Conservation (phyloP, 2,888 invertebrate species). For the Trachelus troglodyta region DNA sequence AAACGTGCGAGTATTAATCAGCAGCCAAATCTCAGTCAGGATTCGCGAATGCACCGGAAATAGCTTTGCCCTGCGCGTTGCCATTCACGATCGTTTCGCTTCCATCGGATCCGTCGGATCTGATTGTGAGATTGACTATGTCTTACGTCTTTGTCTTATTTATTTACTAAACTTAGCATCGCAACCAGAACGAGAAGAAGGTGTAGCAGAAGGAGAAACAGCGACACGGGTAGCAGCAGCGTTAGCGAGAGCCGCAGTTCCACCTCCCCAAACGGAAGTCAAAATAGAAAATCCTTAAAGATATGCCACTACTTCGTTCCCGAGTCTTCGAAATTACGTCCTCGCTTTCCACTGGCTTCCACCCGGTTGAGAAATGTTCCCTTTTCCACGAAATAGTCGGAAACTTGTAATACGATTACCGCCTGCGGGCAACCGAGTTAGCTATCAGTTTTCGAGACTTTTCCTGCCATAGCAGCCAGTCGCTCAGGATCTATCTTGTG, state of each 20-base stretch:
- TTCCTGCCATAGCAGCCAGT: background rate
- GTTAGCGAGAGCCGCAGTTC: too few species aligned
- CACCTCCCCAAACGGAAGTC: background rate
- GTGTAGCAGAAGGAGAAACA: background rate
- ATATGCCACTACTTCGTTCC: conserved; percentile 24
- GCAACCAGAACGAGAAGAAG: background rate
- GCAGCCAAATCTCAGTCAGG: background rate
- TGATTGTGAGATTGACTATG: background rate
- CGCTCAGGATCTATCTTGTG: background rate
- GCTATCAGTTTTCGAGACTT: background rate
- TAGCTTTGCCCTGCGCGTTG: background rate
- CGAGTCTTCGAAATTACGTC: conserved; percentile 23
- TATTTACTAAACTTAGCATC: conserved; percentile 17
- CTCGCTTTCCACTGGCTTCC: conserved; percentile 3
- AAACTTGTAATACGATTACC: background rate
- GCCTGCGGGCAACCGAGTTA: background rate
- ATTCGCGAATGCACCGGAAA: background rate
- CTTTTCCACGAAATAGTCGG: background rate
- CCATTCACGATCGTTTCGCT: too few species aligned
- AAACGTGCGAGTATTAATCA: background rate
- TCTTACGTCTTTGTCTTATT: conserved; percentile 28
- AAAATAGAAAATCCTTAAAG: conserved; percentile 14
- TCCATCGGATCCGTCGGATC: background rate
- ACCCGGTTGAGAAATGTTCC: background rate
- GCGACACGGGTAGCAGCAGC: background rate